Base-by-base conservation (phyloP, 2,797 vertebrate species). In the Bovichtus diacanthus region DNA sequence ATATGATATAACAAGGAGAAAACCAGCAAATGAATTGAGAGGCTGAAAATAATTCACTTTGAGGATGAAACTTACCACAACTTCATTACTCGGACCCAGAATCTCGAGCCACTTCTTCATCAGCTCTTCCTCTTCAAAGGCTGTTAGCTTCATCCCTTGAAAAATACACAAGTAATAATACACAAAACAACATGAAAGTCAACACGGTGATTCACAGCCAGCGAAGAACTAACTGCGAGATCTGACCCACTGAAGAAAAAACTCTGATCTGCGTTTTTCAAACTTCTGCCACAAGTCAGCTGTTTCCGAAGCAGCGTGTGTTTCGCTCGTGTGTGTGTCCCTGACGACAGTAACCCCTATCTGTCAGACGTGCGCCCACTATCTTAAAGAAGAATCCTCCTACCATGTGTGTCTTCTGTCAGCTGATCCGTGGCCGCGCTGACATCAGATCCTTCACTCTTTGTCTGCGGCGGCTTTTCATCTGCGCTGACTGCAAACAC, bases 101-200 rank as follows among this genome's bases (percentile, higher is more conserved):
- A 96, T 94, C 61, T 90, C 94, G 88, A 96, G 95, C 98, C 98
- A 99, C 81, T 97, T 99, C 77, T 91, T 92, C 87, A 94, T 90
- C 2, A 95, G 71, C 65, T 91, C 86, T 36, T 95, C 93, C 80
- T 97, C 98, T 82, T 95, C 93, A 41, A 84, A 80, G 6, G 58
- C n/a, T 9, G 89, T 93, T 9, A 92, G 81, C 58, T 74, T 90
- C 21, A 74, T 61, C 34, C 80, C 95, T 95, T 74, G 7, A 61
- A 70, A 82, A 82, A 69, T 47, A 36, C 1, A 80, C 18, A 63
- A 19, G 18, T 2, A 15, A 50, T 55, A 55, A 69, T 44, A 39
- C 16, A 43, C 27, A 64, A 44, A 71, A 58, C 43, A 55, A 62
- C 8, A 84, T 47, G 43, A 78, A 59, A 61, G 29, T 18, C 11